Base-by-base conservation (phyloP, 1,140 invertebrate species). In the Phortica variegata region DNA sequence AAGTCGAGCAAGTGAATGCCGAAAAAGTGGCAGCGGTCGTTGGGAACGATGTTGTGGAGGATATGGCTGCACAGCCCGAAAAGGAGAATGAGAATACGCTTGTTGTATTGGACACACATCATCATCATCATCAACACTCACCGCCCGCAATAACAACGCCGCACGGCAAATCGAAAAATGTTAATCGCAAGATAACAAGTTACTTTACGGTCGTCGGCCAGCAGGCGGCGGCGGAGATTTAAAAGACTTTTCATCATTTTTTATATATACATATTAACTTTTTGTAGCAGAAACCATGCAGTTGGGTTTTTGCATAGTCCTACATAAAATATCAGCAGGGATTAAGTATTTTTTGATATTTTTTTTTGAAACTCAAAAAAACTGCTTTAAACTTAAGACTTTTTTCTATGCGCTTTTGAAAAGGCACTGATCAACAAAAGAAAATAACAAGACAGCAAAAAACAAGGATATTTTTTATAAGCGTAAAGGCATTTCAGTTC, bases 181-280 rank as follows among this genome's bases (percentile, higher is more conserved):
- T 52, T 7, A 66, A 61, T 45, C 60, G 70, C 21, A 73, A 73
- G 52, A 68, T 73, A 8, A 60, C 60, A 16, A 73, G 70, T 45
- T 73, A 68, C 49, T 73, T 73, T 20, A 73, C 65, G 8, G 70
- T 73, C 17, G 56, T 73, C 33, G 70, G 70, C 5, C 70, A 73
- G 43, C 61, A 73, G 51, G 54, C 69, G 45, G 69, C 73, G 51
- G 54, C 69, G 45, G 69, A 73, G 53, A 45, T 65, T 39, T 63
- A 65, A 46, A 72, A 65, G 65, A 69, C 65, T 69, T 71, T 60
- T 58, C 12, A 36, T 46, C 39, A 53, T 43, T 47, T 50, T 53
- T 65, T 60, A 70, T 44, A 46, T 19, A 16, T 19, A 20, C 6
- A 20, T 19, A 34, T 15, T 55, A 62, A 51, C 38, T 44, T 61